phyloP scores from a whole-genome alignment of 2,113 vertebrate genomes.

The Eurypyga helias region DNA sequence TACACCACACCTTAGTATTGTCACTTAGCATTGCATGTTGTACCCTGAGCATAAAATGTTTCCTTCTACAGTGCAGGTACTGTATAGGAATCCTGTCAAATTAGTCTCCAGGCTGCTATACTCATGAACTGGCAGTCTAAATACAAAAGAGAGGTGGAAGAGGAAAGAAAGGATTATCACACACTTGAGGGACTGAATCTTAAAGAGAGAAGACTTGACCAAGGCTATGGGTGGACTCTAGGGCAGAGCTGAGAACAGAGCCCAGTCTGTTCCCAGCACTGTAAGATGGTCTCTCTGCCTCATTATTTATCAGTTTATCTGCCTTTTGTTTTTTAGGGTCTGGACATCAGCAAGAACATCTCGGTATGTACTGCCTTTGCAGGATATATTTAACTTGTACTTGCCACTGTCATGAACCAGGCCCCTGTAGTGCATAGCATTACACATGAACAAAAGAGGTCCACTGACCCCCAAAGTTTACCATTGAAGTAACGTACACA shows the following conservation, averaged over 20 bases:
- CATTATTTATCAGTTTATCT: not conserved
- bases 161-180: not conserved
- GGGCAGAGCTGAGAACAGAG: not conserved
- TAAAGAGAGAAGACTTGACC: not conserved
- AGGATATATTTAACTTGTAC: not conserved
- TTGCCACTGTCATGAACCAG: not conserved
- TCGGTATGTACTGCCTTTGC: constrained; percentile 32
- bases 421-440: not conserved
- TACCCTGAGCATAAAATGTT: not conserved
- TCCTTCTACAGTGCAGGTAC: not conserved
- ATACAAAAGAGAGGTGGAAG: not conserved
- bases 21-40: not conserved
- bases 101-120: not conserved
- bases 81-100: not conserved
- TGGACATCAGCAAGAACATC: constrained; percentile 1
- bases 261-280: not conserved
- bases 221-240: not conserved
- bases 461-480: not conserved
- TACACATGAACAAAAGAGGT: not conserved
- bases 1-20: not conserved
- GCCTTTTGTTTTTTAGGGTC: not conserved
- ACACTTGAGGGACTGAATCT: not conserved
- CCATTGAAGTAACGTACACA: not conserved
- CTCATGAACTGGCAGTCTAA: not conserved
- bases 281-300: not conserved